A percentile compares a stretch with the other conserved stretches of the same genome.
Evolutionary conservation across 2,888 invertebrate species (phyloP).

Genomic region (Seira sanloemensis): DNA sequence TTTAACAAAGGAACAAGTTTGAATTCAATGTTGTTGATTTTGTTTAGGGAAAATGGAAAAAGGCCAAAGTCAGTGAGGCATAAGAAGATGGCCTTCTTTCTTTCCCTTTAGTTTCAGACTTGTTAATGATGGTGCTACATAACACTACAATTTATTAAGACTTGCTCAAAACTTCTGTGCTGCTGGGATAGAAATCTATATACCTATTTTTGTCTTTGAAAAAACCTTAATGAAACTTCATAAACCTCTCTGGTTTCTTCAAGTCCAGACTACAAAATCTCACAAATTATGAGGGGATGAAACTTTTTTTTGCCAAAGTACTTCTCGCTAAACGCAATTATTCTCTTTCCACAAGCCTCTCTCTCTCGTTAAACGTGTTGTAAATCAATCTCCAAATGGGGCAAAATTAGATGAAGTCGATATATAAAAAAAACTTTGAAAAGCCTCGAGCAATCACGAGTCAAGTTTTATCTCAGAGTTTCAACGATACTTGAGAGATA

Average conservation of each 20-base stretch:
- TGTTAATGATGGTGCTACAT: too few species aligned
- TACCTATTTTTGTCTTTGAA: too few species aligned
- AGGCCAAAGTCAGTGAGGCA: slow-evolving; percentile 41
- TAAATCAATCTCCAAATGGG: slow-evolving; percentile 58
- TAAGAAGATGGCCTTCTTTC: slow-evolving; percentile 39
- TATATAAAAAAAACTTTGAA: neutral
- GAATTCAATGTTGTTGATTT: neutral
- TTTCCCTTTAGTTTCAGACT: neutral
- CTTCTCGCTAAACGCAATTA: too few species aligned
- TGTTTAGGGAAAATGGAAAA: slow-evolving; percentile 40
- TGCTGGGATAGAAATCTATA: too few species aligned
- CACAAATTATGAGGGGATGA: too few species aligned
- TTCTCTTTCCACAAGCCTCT: too few species aligned
- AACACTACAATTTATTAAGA: too few species aligned
- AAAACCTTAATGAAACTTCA: too few species aligned
- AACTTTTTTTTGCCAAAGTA: too few species aligned
- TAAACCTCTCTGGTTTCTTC: too few species aligned
- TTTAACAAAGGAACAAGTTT: neutral
- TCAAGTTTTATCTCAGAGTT: neutral
- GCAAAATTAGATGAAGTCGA: slow-evolving; percentile 57
- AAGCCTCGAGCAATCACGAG: slow-evolving; percentile 50
- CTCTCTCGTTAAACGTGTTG: slow-evolving; percentile 46
- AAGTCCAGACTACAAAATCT: too few species aligned
- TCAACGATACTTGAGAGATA: neutral
- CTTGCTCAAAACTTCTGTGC: too few species aligned